Evolutionary conservation across 2,797 vertebrate genomes (phyloP), one percentile per base, ranked within the genome.

Genomic region (Anisognathus igniventris): DNA sequence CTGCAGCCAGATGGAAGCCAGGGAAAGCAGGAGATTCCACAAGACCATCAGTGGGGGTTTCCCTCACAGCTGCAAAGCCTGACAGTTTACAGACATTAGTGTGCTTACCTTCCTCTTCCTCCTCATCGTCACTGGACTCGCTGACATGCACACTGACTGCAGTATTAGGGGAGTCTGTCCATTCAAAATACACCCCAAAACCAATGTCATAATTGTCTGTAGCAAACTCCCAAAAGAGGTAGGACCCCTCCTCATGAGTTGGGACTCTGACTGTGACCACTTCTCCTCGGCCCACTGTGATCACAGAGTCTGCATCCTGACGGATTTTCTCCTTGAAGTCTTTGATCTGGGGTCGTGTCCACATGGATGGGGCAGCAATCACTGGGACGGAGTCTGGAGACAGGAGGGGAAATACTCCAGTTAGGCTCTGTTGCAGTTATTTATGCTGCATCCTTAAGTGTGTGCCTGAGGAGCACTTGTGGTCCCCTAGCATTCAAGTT

Each of bases 251-350:
- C 92, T 99, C 99, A 7, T 99, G 99, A 23, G 99, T 99, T 88
- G 99, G 99, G 45, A 99, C 99, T 19, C 99, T 98, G 65, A 99
- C 99, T 1, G 99, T 99, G 94, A 99, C 99, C 91, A 99, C 99
- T 97, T 99, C 99, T 40, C 99, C 99, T 48, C 99, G 98, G 39
- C 99, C 99, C 96, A 99, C 99, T 2, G 99, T 99, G 97, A 99
- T 99, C 97, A 99, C 99, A 0, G 99, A 99, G 97, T 99, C 99
- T 15, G 99, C 98, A 45, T 99, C 99, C 97, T 99, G 99, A 3
- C 99, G 98, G 94, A 99, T 99, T 96, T 99, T 99, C 95, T 99
- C 99, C 97, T 99, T 99, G 98, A 99, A 99, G 98, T 99, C 99
- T 97, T 98, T 99, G 94, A 99, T 99, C 97, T 99, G 99, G 11